phyloP scores from a whole-genome alignment of 2,888 invertebrate species.

The Gymnocheta viridis region DNA sequence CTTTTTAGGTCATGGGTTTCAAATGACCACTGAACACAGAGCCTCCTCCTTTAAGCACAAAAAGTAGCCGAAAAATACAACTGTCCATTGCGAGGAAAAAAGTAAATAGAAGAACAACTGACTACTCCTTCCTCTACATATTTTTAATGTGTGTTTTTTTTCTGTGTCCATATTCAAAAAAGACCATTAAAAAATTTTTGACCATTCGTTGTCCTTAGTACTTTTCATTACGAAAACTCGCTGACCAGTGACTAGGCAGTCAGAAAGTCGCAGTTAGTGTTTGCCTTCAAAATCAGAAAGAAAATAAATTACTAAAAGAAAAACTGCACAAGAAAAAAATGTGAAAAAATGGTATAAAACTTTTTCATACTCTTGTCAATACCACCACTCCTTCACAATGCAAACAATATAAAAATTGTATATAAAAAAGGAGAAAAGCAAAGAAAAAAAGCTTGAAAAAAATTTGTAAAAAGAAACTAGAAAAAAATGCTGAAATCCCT shows the following conservation, averaged over 20 bases:
- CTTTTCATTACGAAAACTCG: slow-evolving; percentile 66
- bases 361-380: slow-evolving; percentile 28
- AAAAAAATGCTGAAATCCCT: slow-evolving; percentile 68
- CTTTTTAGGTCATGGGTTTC: slow-evolving; percentile 70
- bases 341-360: slow-evolving; percentile 48
- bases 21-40: slow-evolving; percentile 64
- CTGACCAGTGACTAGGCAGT: slow-evolving; percentile 81
- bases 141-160: not conserved
- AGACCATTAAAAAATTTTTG: slow-evolving; percentile 60
- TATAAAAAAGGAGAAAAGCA: slow-evolving; percentile 30
- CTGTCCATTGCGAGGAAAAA: not conserved
- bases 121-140: not conserved
- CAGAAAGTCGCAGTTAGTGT: slow-evolving; percentile 80
- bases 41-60: slow-evolving; percentile 64
- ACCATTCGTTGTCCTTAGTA: slow-evolving; percentile 37
- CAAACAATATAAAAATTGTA: slow-evolving; percentile 60
- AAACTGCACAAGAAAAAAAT: slow-evolving; percentile 60
- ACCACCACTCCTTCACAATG: slow-evolving; percentile 11
- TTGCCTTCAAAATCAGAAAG: slow-evolving; percentile 51
- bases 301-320: slow-evolving; percentile 46
- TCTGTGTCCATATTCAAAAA: slow-evolving; percentile 8
- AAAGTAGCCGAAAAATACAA: slow-evolving; percentile 62
- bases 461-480: slow-evolving; percentile 59
- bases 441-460: slow-evolving; percentile 45
- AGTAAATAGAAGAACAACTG: not conserved